Conservation (phyloP, 1,140 invertebrate species). For the Orchestia grillus region DNA sequence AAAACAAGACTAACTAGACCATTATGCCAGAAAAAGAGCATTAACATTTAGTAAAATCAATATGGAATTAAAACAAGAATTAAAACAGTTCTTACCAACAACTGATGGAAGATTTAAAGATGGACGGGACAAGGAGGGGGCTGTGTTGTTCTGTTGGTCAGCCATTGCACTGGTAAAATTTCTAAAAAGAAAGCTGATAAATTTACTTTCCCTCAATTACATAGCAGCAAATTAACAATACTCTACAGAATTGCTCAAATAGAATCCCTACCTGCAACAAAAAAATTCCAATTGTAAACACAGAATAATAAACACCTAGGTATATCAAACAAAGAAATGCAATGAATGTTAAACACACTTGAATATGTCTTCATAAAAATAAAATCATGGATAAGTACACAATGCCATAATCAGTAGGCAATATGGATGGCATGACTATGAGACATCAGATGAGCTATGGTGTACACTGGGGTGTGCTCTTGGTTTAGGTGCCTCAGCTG, state of each 20-base stretch:
- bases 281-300: neutral
- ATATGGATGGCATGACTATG: too few relatives aligned
- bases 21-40: neutral
- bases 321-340: too few relatives aligned
- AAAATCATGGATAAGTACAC: too few relatives aligned
- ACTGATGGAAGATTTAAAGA: slow-evolving; percentile 42
- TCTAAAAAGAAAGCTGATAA: neutral
- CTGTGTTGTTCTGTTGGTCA: slow-evolving; percentile 51
- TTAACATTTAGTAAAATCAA: neutral
- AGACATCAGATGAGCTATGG: too few relatives aligned
- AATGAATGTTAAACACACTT: too few relatives aligned
- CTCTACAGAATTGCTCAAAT: neutral
- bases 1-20: neutral
- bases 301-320: too few relatives aligned
- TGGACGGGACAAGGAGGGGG: slow-evolving; percentile 32
- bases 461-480: too few relatives aligned
- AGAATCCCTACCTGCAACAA: neutral
- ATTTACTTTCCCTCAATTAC: neutral
- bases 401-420: too few relatives aligned
- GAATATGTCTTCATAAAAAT: too few relatives aligned
- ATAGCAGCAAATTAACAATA: neutral
- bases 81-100: slow-evolving; percentile 11
- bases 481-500: too few relatives aligned
- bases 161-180: neutral
- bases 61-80: neutral